Percentiles rank a stretch among this genome's conserved stretches.
These are phyloP conservation scores for Anisognathus igniventris DNA, from an alignment of 2,797 vertebrate genomes.

Conservation along the genomic window DNA sequence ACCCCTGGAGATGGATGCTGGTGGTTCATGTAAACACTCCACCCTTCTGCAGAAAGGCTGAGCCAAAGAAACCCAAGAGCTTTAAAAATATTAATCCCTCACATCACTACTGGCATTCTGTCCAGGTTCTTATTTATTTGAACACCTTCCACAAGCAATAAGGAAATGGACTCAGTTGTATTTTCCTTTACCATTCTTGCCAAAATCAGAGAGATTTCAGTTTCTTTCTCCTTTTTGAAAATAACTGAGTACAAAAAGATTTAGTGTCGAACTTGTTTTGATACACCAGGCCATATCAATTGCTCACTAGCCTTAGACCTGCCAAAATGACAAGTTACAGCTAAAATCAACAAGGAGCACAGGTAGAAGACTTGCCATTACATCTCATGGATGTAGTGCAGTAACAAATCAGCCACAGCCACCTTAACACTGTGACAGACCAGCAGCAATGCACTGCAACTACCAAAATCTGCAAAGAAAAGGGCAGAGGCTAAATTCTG, in stretches of 20 bases:
- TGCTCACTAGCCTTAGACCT: neutral
- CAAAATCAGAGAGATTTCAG: neutral
- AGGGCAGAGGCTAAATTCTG: neutral
- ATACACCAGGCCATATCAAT: neutral
- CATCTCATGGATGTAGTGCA: neutral
- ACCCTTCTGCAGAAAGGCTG: neutral
- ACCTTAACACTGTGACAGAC: neutral
- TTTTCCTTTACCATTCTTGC: neutral
- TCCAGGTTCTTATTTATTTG: slow-evolving; percentile 2
- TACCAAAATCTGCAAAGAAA: neutral
- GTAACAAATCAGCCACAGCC: neutral
- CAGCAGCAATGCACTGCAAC: neutral
- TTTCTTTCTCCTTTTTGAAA: neutral
- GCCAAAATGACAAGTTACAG: neutral
- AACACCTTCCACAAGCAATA: neutral
- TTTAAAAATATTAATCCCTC: neutral
- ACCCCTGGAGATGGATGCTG: neutral
- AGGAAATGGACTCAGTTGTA: neutral
- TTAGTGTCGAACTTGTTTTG: neutral
- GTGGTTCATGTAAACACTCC: neutral
- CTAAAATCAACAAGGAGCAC: neutral
- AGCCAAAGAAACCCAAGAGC: neutral
- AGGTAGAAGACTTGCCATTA: neutral
- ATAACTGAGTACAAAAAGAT: neutral
- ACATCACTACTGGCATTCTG: neutral